Percentiles rank a stretch among this genome's conserved stretches.
These are phyloP conservation scores for Hydroisotoma schaefferi DNA, from an alignment of 2,888 invertebrate genomes.

Conservation along the genomic window DNA sequence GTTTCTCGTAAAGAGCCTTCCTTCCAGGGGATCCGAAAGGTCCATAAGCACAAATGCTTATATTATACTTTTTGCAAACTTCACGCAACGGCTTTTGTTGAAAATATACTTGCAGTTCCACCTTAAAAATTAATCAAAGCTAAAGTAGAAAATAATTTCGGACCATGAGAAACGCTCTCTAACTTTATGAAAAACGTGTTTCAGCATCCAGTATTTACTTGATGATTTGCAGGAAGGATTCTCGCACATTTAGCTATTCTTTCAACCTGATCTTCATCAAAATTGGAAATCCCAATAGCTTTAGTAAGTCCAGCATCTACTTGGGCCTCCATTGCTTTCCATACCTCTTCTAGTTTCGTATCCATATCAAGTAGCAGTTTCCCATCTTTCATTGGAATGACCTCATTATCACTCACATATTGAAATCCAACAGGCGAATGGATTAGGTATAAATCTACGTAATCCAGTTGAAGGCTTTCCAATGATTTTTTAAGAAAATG, in stretches of 20 bases:
- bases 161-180: too few species aligned
- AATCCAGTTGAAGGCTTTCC: slow-evolving; percentile 67
- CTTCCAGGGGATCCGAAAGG: slow-evolving; percentile 34
- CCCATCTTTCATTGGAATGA: slow-evolving; percentile 57
- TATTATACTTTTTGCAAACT: slow-evolving; percentile 29
- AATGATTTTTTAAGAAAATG: slow-evolving; percentile 51
- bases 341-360: slow-evolving; percentile 65
- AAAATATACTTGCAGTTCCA: slow-evolving; percentile 42
- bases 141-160: background rate
- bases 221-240: slow-evolving; percentile 62
- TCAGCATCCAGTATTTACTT: slow-evolving; percentile 17
- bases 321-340: slow-evolving; percentile 66
- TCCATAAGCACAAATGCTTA: slow-evolving; percentile 27
- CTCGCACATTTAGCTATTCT: slow-evolving; percentile 61
- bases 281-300: slow-evolving; percentile 81
- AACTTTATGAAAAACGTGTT: too few species aligned
- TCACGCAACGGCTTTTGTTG: slow-evolving; percentile 36
- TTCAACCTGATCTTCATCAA: slow-evolving; percentile 69
- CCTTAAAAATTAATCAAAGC: slow-evolving; percentile 18
- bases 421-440: slow-evolving; percentile 66
- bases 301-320: slow-evolving; percentile 66
- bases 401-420: slow-evolving; percentile 28
- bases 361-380: slow-evolving; percentile 57
- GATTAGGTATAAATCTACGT: slow-evolving; percentile 76
- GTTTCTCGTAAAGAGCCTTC: slow-evolving; percentile 21